Conservation (phyloP, 2,888 invertebrate species). For the Watsonalla binaria region DNA sequence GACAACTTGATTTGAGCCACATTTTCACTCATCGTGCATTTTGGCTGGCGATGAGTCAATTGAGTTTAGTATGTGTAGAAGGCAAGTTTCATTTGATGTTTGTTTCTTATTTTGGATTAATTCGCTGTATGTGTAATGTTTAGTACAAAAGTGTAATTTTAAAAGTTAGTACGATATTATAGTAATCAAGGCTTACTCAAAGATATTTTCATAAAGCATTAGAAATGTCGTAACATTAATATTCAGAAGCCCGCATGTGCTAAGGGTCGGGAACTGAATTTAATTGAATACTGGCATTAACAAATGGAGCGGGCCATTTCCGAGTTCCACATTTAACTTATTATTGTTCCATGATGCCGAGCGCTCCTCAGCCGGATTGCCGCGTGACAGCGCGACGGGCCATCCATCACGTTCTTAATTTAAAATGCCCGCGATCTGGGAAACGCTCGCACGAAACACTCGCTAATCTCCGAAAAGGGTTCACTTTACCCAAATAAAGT, state of each 20-base stretch:
- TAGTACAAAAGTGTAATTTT: too few species aligned
- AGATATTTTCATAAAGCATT: slow-evolving; percentile 3
- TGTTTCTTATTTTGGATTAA: too few species aligned
- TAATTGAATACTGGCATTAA: slow-evolving; percentile 77
- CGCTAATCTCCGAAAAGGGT: slow-evolving; percentile 62
- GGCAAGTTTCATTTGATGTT: neutral
- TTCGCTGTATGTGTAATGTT: too few species aligned
- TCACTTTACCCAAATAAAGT: slow-evolving; percentile 55
- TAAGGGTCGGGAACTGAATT: slow-evolving; percentile 70
- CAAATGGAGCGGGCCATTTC: slow-evolving; percentile 71
- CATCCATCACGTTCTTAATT: slow-evolving; percentile 76
- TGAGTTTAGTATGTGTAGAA: slow-evolving; percentile 34
- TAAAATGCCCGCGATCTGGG: slow-evolving; percentile 73
- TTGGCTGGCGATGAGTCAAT: slow-evolving; percentile 36
- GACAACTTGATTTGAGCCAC: slow-evolving; percentile 47
- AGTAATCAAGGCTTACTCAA: too few species aligned
- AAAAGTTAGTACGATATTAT: too few species aligned
- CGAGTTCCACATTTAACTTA: slow-evolving; percentile 73
- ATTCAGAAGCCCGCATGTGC: slow-evolving; percentile 61
- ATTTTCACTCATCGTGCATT: slow-evolving; percentile 42
- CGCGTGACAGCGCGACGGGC: slow-evolving; percentile 65
- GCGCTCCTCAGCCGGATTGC: slow-evolving; percentile 53
- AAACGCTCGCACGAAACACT: slow-evolving; percentile 53
- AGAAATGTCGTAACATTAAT: slow-evolving; percentile 55
- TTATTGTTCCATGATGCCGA: slow-evolving; percentile 68